Evolutionary conservation across 2,888 invertebrate species (phyloP).

Genomic region (Hirtodrosophila cameraria): DNA sequence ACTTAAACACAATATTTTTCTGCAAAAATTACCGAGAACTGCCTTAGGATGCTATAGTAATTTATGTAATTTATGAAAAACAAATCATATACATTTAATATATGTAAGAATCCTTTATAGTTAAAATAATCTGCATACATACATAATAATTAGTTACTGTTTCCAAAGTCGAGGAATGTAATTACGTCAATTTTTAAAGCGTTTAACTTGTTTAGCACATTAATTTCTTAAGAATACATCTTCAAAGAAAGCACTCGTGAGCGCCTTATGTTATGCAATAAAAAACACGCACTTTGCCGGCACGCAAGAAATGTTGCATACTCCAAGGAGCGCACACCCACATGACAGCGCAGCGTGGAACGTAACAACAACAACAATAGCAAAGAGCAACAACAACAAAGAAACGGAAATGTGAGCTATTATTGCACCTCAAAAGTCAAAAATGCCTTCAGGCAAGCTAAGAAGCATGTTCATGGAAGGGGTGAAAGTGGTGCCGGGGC

Average conservation of each 20-base stretch:
- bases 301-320: slow-evolving; percentile 37
- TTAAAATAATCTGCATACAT: too few relatives aligned
- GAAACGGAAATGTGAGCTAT: slow-evolving; percentile 23
- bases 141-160: too few relatives aligned
- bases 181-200: too few relatives aligned
- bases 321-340: slow-evolving; percentile 22
- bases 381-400: not conserved
- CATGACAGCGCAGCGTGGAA: slow-evolving; percentile 9
- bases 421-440: slow-evolving; percentile 52
- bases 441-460: slow-evolving; percentile 24
- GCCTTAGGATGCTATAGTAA: too few relatives aligned
- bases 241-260: not conserved
- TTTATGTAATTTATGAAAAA: too few relatives aligned
- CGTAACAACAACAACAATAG: slow-evolving; percentile 7
- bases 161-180: too few relatives aligned
- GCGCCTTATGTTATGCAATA: slow-evolving; percentile 34
- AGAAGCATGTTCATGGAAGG: too few relatives aligned
- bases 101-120: too few relatives aligned
- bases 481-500: not conserved
- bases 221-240: not conserved
- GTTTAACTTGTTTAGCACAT: too few relatives aligned
- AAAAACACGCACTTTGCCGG: slow-evolving; percentile 12
- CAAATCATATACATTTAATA: too few relatives aligned
- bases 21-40: too few relatives aligned
- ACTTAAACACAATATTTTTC: too few relatives aligned